Percentiles rank a stretch among this genome's conserved stretches.
Conservation (phyloP, 2,888 invertebrate genomes). For the Lycia hirtaria region DNA sequence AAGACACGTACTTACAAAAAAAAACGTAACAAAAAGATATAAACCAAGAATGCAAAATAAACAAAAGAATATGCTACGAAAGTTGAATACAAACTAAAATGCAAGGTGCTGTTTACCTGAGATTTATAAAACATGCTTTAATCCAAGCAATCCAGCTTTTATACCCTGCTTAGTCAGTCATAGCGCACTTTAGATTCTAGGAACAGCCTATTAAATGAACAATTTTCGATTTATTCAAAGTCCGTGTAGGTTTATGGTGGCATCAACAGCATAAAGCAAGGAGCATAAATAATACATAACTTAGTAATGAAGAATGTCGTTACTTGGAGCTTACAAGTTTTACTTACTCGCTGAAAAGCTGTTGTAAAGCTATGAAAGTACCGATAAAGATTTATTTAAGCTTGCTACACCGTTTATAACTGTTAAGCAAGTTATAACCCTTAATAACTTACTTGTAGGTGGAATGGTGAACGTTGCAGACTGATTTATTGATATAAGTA, state of each 20-base stretch:
- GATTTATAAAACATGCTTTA: neutral
- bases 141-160: conserved; percentile 10
- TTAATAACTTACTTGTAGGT: conserved; percentile 24
- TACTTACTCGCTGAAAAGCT: conserved; percentile 53
- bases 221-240: conserved; percentile 42
- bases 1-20: no score
- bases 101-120: neutral
- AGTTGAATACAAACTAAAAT: neutral
- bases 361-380: conserved; percentile 53
- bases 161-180: conserved; percentile 12
- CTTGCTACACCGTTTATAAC: conserved; percentile 21
- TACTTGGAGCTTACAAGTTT: conserved; percentile 62
- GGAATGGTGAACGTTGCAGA: conserved; percentile 21
- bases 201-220: conserved; percentile 36
- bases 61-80: neutral
- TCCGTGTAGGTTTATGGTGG: conserved; percentile 54
- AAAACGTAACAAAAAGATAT: neutral
- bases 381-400: conserved; percentile 27
- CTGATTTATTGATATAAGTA: neutral
- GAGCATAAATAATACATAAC: conserved; percentile 67
- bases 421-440: conserved; percentile 27
- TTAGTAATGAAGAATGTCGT: conserved; percentile 71
- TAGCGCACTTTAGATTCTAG: conserved; percentile 30
- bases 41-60: neutral
- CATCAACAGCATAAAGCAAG: conserved; percentile 55